A percentile compares a stretch with the other conserved stretches of the same genome.
Evolutionary conservation across 1,140 invertebrate genomes (phyloP).

Genomic region (Amyelois transitella): DNA sequence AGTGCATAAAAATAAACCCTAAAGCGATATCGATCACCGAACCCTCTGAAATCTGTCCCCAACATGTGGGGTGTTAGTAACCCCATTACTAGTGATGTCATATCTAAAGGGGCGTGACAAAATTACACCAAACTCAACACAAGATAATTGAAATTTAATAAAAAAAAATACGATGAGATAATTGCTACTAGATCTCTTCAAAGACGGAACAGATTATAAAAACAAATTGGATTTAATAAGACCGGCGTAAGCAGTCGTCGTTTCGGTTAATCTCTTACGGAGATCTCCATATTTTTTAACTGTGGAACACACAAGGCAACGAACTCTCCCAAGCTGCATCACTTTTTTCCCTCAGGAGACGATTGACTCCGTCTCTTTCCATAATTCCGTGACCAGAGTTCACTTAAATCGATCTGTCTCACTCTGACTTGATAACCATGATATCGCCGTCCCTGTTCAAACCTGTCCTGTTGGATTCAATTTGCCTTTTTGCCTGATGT

Average conservation of each 20-base stretch:
- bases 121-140: not conserved
- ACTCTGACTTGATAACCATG: constrained; percentile 45
- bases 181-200: constrained; percentile 10
- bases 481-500: constrained; percentile 47
- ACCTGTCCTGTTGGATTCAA: constrained; percentile 55
- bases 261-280: constrained; percentile 40
- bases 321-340: constrained; percentile 29
- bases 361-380: constrained; percentile 30
- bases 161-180: not conserved
- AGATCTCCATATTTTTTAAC: constrained; percentile 43
- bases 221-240: constrained; percentile 12
- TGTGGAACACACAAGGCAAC: constrained; percentile 39
- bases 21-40: constrained; percentile 9
- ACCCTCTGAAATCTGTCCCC: constrained; percentile 4
- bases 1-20: constrained; percentile 2
- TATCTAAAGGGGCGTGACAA: not conserved
- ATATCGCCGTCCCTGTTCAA: constrained; percentile 32
- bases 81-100: constrained; percentile 7
- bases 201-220: constrained; percentile 4
- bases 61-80: constrained; percentile 6
- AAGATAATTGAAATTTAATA: not conserved
- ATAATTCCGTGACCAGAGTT: constrained; percentile 42
- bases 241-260: constrained; percentile 16
- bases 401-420: constrained; percentile 60
- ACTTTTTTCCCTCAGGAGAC: constrained; percentile 25